Conservation (phyloP, 2,888 invertebrate genomes). For the Athalia circularis region DNA sequence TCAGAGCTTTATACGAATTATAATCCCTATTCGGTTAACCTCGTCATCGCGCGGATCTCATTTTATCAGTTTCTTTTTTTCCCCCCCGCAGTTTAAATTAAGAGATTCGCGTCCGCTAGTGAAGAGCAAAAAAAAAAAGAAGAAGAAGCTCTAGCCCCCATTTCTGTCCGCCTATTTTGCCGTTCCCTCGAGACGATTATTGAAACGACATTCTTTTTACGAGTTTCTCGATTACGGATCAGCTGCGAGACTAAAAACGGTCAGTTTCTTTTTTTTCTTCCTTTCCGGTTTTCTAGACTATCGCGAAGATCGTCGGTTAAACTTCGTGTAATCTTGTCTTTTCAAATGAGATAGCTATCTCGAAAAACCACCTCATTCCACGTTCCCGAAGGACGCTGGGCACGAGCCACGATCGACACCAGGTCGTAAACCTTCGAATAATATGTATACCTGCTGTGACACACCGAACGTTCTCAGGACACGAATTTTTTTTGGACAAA, state of each 20-base stretch:
- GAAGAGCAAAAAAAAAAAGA: no score
- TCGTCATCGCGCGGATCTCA: no score
- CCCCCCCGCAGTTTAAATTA: no score
- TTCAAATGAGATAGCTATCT: slow-evolving; percentile 36
- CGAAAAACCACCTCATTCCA: slow-evolving; percentile 7
- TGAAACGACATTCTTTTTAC: slow-evolving; percentile 43
- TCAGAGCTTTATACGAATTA: no score
- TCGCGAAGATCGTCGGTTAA: background rate
- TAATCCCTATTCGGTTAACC: no score
- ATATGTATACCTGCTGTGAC: slow-evolving; percentile 32
- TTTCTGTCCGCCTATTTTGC: background rate
- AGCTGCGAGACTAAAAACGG: slow-evolving; percentile 6
- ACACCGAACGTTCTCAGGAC: slow-evolving; percentile 28
- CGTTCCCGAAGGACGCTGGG: background rate
- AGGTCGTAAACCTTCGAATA: slow-evolving; percentile 18
- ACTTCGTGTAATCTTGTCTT: slow-evolving; percentile 34
- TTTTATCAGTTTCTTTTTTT: no score
- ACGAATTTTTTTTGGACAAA: background rate
- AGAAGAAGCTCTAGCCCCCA: no score
- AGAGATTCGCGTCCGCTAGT: no score
- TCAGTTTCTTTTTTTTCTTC: no score
- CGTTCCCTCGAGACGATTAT: slow-evolving; percentile 31
- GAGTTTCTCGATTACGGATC: slow-evolving; percentile 40
- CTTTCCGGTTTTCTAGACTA: no score
- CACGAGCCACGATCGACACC: slow-evolving; percentile 44